Conservation (phyloP, 2,113 vertebrate genomes). For the Hirundichthys speculiger region DNA sequence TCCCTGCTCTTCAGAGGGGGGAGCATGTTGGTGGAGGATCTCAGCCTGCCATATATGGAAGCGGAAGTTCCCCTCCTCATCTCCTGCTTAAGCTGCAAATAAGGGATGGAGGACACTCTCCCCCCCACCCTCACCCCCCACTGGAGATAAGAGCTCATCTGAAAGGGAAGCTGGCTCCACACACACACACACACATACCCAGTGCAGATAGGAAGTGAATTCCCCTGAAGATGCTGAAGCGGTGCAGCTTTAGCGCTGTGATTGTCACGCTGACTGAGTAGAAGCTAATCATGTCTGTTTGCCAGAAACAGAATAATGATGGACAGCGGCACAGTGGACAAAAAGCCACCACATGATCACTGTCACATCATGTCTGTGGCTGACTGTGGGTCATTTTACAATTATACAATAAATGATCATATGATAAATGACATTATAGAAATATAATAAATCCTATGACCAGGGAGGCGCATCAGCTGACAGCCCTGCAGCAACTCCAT, state of each 20-base stretch:
- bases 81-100: conserved; percentile 18
- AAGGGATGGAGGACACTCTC: conserved; percentile 34
- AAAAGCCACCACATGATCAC: not conserved
- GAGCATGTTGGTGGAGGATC: conserved; percentile 74
- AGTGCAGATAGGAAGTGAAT: no score
- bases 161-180: conserved; percentile 56
- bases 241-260: no score
- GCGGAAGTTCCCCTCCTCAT: conserved; percentile 67
- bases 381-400: no score
- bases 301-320: conserved; percentile 18
- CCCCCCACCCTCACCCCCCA: conserved; percentile 36
- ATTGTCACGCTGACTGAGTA: no score
- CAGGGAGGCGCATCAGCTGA: no score
- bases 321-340: conserved; percentile 5
- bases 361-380: not conserved
- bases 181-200: conserved; percentile 1
- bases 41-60: conserved; percentile 73
- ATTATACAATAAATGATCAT: no score
- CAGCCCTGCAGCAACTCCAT: no score
- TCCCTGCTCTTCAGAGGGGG: conserved; percentile 15
- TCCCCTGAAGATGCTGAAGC: no score
- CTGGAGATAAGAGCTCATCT: conserved; percentile 60
- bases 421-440: no score
- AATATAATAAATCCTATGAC: no score
- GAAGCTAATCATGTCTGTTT: conserved; percentile 40